Percentiles rank a stretch among this genome's conserved stretches.
These are phyloP conservation scores for Leptinotarsa rubiginosa DNA, from an alignment of 2,888 invertebrate genomes.

Conservation along the genomic window DNA sequence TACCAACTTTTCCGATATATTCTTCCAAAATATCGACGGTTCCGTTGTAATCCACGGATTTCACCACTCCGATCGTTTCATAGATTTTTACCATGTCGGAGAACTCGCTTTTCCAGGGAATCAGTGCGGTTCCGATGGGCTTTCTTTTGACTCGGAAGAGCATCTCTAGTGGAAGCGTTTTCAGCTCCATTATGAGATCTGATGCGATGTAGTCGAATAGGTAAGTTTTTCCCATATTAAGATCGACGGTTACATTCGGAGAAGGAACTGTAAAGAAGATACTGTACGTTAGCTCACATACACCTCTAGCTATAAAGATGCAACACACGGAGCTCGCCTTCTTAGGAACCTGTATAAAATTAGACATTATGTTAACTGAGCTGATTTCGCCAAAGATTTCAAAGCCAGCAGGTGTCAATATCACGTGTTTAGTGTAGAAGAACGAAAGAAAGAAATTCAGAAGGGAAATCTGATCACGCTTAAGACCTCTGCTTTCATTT, in stretches of 20 bases:
- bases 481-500: too few relatives aligned
- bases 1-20: slow-evolving; percentile 65
- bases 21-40: slow-evolving; percentile 28
- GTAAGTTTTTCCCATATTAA: slow-evolving; percentile 69
- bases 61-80: slow-evolving; percentile 55
- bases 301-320: too few relatives aligned
- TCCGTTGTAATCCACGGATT: slow-evolving; percentile 55
- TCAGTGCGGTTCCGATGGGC: slow-evolving; percentile 65
- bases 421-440: too few relatives aligned
- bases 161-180: slow-evolving; percentile 68
- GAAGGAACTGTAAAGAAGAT: not conserved
- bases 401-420: too few relatives aligned
- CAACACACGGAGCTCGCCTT: too few relatives aligned
- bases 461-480: too few relatives aligned
- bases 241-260: slow-evolving; percentile 52
- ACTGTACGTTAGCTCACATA: not conserved
- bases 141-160: slow-evolving; percentile 68
- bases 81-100: slow-evolving; percentile 67
- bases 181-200: slow-evolving; percentile 66
- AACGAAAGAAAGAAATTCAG: too few relatives aligned
- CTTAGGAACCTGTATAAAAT: too few relatives aligned
- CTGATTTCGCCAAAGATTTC: too few relatives aligned
- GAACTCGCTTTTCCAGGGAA: slow-evolving; percentile 69
- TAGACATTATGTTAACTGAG: too few relatives aligned
- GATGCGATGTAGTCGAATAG: slow-evolving; percentile 69